Evolutionary conservation across 37 sponge, comb jelly and placozoan genomes (phyloP).

Genomic region (Axinella damicornis): DNA sequence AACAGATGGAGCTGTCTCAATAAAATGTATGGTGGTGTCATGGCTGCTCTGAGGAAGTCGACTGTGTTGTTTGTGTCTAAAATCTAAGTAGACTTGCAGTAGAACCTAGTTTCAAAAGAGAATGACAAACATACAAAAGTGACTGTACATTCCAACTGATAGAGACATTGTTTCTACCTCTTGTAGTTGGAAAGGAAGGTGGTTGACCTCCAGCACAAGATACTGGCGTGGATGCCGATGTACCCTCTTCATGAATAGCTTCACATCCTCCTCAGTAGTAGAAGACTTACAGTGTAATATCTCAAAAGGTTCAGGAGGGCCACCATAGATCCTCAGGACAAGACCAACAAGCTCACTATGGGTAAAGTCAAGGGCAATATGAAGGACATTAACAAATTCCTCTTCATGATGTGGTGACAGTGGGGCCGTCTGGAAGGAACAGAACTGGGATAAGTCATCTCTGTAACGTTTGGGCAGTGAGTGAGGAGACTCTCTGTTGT

Average conservation of each 20-base stretch:
- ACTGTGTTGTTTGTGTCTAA: constrained; percentile 2
- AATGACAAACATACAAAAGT: no score
- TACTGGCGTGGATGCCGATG: constrained; percentile 27
- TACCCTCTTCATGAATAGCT: constrained; percentile 48
- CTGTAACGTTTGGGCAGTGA: background rate
- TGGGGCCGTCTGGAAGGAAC: no score
- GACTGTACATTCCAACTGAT: no score
- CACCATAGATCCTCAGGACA: no score
- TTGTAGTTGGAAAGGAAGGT: constrained; percentile 61
- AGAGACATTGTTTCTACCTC: background rate
- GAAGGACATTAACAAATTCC: no score
- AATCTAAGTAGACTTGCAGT: constrained; percentile 33
- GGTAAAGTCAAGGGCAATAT: constrained; percentile 46
- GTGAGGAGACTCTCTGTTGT: no score
- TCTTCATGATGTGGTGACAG: no score
- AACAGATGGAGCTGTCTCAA: constrained; percentile 85
- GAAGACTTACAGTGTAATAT: background rate
- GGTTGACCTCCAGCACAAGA: constrained; percentile 72
- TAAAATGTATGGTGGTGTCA: constrained; percentile 55
- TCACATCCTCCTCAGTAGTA: constrained; percentile 58
- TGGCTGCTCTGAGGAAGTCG: background rate
- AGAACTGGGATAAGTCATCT: no score
- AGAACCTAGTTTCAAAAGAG: constrained; percentile 13
- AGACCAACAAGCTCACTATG: constrained; percentile 8
- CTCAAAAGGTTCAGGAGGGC: no score